Percentiles rank a stretch among this genome's conserved stretches.
phyloP scores from a whole-genome alignment of 2,888 invertebrate species.

The Patella pellucida region DNA sequence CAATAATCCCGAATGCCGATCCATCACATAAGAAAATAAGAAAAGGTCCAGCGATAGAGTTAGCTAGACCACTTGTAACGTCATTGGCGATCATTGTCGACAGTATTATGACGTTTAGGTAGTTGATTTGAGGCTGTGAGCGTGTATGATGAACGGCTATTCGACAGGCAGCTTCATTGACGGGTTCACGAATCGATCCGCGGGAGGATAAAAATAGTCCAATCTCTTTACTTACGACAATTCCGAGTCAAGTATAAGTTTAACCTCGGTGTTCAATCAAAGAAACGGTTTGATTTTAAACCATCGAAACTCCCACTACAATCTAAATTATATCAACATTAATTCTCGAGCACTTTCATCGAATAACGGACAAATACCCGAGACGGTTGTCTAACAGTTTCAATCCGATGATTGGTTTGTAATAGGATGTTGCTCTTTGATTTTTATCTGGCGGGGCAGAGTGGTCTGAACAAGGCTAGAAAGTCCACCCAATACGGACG shows the following conservation, averaged over 20 bases:
- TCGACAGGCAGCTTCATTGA: not conserved
- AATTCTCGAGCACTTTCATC: too few species aligned
- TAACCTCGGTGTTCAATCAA: not conserved
- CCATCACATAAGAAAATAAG: not conserved
- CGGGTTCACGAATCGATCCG: not conserved
- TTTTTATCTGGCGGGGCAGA: too few species aligned
- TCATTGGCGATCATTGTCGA: not conserved
- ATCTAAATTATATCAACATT: not conserved
- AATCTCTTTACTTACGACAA: constrained; percentile 6
- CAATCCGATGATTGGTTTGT: too few species aligned
- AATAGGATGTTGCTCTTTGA: too few species aligned
- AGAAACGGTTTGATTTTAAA: not conserved
- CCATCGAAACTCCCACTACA: not conserved
- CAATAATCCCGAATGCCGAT: not conserved
- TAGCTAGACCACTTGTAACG: not conserved
- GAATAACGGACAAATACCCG: too few species aligned
- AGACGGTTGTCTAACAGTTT: too few species aligned
- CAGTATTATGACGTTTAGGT: not conserved
- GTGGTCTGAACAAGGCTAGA: too few species aligned
- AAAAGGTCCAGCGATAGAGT: not conserved
- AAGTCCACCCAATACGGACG: too few species aligned
- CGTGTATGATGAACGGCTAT: not conserved
- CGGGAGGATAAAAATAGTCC: not conserved
- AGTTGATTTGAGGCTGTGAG: not conserved
- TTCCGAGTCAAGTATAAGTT: not conserved